phyloP scores from a whole-genome alignment of 1,140 invertebrate species.

The Aphelinus atriplicis region DNA sequence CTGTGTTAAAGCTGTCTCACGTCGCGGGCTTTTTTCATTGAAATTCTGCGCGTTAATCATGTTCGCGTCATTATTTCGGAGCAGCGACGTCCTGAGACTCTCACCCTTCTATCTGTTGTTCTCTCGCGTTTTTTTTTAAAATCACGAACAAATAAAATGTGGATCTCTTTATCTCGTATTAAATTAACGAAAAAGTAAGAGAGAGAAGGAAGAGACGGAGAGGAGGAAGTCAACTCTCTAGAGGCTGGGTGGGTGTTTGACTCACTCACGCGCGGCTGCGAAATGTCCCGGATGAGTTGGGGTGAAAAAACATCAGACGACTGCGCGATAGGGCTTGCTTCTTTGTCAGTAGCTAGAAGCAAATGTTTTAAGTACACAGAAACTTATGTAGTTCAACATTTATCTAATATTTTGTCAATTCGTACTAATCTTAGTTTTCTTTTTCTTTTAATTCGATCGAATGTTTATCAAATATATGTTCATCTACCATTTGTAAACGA shows the following conservation, averaged over 20 bases:
- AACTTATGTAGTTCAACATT: too few relatives aligned
- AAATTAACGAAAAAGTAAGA: constrained; percentile 12
- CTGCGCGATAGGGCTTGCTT: background rate
- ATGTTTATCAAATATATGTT: too few relatives aligned
- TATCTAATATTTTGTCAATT: too few relatives aligned
- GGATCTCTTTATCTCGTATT: background rate
- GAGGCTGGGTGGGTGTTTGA: background rate
- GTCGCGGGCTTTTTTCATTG: too few relatives aligned
- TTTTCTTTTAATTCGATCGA: too few relatives aligned
- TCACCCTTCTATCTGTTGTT: too few relatives aligned
- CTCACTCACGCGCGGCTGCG: background rate
- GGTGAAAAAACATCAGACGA: background rate
- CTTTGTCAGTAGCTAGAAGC: background rate
- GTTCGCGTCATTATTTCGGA: background rate
- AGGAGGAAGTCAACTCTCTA: constrained; percentile 5
- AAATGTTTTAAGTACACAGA: too few relatives aligned
- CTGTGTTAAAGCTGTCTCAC: too few relatives aligned
- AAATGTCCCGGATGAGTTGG: background rate
- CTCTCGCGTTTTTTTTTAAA: too few relatives aligned
- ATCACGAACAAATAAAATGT: too few relatives aligned
- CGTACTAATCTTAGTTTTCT: too few relatives aligned
- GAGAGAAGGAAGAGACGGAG: background rate
- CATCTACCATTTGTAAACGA: too few relatives aligned
- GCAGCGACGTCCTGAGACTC: background rate
- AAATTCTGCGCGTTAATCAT: background rate